Conservation (phyloP, 2,113 vertebrate species). For the Tetrax tetrax region DNA sequence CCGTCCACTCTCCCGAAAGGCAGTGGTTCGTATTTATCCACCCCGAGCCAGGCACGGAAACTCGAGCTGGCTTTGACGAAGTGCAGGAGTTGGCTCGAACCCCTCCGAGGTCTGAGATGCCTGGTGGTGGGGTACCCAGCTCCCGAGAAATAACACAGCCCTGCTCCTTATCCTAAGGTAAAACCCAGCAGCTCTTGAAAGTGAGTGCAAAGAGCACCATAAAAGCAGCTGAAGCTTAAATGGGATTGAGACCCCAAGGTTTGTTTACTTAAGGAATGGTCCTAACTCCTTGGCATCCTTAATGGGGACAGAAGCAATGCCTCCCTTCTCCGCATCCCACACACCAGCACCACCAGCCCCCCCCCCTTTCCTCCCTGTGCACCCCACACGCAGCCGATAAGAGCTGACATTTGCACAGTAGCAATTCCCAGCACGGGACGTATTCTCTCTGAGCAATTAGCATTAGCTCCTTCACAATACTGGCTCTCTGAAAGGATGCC, state of each 20-base stretch:
- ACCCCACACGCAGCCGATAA: background rate
- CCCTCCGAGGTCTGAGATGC: background rate
- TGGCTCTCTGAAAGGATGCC: background rate
- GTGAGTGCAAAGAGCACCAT: background rate
- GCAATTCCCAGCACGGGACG: constrained; percentile 17
- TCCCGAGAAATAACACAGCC: background rate
- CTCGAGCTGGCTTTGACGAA: constrained; percentile 21
- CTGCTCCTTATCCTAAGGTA: background rate
- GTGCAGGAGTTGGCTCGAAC: background rate
- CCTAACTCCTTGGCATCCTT: background rate
- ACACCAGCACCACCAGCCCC: background rate
- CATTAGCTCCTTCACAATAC: background rate
- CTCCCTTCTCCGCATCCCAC: background rate
- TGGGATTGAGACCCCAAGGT: background rate
- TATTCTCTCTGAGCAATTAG: background rate
- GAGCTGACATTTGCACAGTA: background rate
- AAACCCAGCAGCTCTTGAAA: background rate
- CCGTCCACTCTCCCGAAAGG: background rate
- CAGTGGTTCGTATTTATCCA: background rate
- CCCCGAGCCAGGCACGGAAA: background rate
- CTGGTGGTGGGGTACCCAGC: background rate
- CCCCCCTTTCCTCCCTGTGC: background rate
- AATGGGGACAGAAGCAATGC: background rate
- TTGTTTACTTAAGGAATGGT: background rate
- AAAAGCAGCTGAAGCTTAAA: constrained; percentile 34